These are phyloP conservation scores for Dysmachus trigonus DNA, from an alignment of 2,888 invertebrate genomes.

Conservation along the genomic window DNA sequence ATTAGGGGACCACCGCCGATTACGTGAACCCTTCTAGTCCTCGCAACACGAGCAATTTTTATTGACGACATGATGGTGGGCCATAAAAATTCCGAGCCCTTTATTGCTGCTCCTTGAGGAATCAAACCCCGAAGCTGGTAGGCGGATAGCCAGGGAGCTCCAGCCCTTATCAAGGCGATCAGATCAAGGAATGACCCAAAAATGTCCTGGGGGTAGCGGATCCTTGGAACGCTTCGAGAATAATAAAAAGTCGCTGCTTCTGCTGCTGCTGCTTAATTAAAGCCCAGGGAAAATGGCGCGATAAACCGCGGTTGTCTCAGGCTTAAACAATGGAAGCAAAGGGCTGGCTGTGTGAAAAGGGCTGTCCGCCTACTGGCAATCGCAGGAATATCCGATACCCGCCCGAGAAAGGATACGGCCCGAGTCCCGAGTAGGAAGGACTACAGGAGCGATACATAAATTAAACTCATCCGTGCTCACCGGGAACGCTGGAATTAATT, in stretches of 20 bases:
- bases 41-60: conserved; percentile 23
- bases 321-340: conserved; percentile 1
- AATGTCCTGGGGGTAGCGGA: neutral
- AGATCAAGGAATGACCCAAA: conserved; percentile 29
- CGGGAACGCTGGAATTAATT: conserved; percentile 30
- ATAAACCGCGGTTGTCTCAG: conserved; percentile 36
- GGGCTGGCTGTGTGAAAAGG: conserved; percentile 12
- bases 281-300: conserved; percentile 31
- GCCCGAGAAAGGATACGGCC: neutral
- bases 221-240: conserved; percentile 21
- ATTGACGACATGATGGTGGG: conserved; percentile 39
- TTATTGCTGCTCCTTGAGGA: conserved; percentile 28
- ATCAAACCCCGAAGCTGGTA: conserved; percentile 2
- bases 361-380: conserved; percentile 9
- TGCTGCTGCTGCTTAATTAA: conserved; percentile 29
- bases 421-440: neutral
- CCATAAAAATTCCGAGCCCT: conserved; percentile 36
- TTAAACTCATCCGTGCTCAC: conserved; percentile 17
- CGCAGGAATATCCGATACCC: neutral
- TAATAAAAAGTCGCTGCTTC: conserved; percentile 1
- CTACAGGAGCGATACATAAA: conserved; percentile 31
- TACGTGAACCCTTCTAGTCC: conserved; percentile 32
- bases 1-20: conserved; percentile 37
- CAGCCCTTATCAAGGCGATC: conserved; percentile 29
- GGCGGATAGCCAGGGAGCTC: neutral